Percentiles rank a stretch among this genome's conserved stretches.
phyloP scores from a whole-genome alignment of 2,888 invertebrate genomes.

The Nebria brevicollis region DNA sequence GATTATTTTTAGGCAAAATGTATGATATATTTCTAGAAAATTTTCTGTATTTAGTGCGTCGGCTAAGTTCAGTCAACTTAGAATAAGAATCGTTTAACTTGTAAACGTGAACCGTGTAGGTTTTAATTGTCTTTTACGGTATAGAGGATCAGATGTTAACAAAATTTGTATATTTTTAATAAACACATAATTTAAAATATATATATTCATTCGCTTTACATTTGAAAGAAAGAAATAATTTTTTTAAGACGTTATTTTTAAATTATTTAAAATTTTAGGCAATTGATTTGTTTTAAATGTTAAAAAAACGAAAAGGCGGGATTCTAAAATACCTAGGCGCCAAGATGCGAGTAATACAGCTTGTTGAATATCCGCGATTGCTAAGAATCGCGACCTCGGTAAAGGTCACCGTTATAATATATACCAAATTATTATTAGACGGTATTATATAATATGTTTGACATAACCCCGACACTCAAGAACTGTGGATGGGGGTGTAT shows the following conservation, averaged over 20 bases:
- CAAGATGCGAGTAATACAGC: background rate
- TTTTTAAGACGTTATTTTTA: too few species aligned
- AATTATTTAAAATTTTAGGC: too few species aligned
- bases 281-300: too few species aligned
- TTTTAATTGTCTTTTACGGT: background rate
- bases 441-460: background rate
- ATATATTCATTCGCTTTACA: too few species aligned
- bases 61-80: background rate
- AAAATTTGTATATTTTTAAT: background rate
- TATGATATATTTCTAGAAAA: background rate
- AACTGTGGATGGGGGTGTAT: background rate
- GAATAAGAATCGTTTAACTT: background rate
- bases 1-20: background rate
- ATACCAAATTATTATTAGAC: background rate
- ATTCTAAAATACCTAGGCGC: background rate
- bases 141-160: background rate
- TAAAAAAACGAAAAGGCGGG: background rate
- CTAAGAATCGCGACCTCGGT: background rate
- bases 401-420: background rate
- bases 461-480: background rate
- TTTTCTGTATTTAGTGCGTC: background rate
- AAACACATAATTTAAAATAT: background rate
- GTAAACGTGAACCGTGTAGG: background rate
- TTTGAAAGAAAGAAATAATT: too few species aligned
- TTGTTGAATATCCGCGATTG: constrained; percentile 1